phyloP scores from a whole-genome alignment of 92 coral and sea anemone genomes.

The Virgularia gustaviana region DNA sequence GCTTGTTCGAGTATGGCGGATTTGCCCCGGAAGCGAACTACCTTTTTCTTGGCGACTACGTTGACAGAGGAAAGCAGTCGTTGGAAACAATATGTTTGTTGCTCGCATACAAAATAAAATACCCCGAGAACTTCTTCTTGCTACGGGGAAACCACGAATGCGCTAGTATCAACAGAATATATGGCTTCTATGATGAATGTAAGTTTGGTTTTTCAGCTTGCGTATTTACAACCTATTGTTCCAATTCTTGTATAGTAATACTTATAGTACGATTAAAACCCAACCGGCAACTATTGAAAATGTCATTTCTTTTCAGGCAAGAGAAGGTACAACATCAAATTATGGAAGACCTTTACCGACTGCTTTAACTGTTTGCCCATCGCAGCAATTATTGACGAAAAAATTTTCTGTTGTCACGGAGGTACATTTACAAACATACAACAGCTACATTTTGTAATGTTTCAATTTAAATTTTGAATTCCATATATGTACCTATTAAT shows the following conservation, averaged over 20 bases:
- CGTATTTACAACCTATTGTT: constrained; percentile 1
- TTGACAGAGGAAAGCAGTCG: constrained; percentile 98
- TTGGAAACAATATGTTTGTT: constrained; percentile 95
- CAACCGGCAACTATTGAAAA: too few relatives aligned
- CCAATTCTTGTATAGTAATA: constrained; percentile 1
- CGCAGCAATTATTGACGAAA: constrained; percentile 93
- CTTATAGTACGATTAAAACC: too few relatives aligned
- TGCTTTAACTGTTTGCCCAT: constrained; percentile 98
- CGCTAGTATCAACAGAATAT: constrained; percentile 97
- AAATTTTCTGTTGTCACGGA: constrained; percentile 98
- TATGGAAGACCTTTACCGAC: constrained; percentile 98
- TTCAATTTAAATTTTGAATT: too few relatives aligned
- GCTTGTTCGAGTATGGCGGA: constrained; percentile 97
- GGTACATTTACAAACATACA: too few relatives aligned
- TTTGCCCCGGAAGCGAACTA: constrained; percentile 99
- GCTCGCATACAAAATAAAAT: constrained; percentile 95
- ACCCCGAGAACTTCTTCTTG: constrained; percentile 94
- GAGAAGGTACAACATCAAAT: constrained; percentile 87
- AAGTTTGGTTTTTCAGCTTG: constrained; percentile 48
- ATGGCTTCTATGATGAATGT: constrained; percentile 99
- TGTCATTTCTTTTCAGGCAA: constrained; percentile 67
- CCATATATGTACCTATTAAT: background rate
- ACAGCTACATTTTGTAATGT: too few relatives aligned
- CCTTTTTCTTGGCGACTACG: constrained; percentile 94
- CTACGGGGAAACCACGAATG: constrained; percentile 98